These are phyloP conservation scores for Dolichopus griseipennis DNA, from an alignment of 2,888 invertebrate genomes.

Conservation along the genomic window DNA sequence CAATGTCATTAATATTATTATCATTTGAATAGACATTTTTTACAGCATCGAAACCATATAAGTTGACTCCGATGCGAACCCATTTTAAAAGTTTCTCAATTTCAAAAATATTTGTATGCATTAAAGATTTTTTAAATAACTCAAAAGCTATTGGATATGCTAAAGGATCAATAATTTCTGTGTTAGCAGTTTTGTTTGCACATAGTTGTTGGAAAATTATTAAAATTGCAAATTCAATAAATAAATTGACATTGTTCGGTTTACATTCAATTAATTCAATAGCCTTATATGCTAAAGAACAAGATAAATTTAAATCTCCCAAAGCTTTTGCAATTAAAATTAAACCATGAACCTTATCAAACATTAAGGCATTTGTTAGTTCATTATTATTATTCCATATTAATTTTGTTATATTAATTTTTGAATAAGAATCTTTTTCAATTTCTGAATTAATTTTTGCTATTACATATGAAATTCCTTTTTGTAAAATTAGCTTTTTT, in stretches of 20 bases:
- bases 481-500: constrained; percentile 28
- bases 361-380: constrained; percentile 29
- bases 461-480: constrained; percentile 31
- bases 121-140: constrained; percentile 29
- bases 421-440: constrained; percentile 26
- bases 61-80: constrained; percentile 31
- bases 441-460: constrained; percentile 15
- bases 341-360: constrained; percentile 32
- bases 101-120: constrained; percentile 28
- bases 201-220: constrained; percentile 37
- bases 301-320: constrained; percentile 34
- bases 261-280: constrained; percentile 31
- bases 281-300: constrained; percentile 33
- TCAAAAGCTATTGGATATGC: constrained; percentile 35
- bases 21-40: constrained; percentile 27
- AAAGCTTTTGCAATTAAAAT: constrained; percentile 31
- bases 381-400: constrained; percentile 32
- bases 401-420: constrained; percentile 27
- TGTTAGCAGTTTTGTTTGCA: constrained; percentile 12
- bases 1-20: constrained; percentile 30
- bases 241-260: constrained; percentile 29
- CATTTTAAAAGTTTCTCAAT: constrained; percentile 35
- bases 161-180: constrained; percentile 29
- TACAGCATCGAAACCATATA: constrained; percentile 31
- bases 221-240: constrained; percentile 33